Conservation (phyloP, 2,113 vertebrate species). For the Redunca redunca region DNA sequence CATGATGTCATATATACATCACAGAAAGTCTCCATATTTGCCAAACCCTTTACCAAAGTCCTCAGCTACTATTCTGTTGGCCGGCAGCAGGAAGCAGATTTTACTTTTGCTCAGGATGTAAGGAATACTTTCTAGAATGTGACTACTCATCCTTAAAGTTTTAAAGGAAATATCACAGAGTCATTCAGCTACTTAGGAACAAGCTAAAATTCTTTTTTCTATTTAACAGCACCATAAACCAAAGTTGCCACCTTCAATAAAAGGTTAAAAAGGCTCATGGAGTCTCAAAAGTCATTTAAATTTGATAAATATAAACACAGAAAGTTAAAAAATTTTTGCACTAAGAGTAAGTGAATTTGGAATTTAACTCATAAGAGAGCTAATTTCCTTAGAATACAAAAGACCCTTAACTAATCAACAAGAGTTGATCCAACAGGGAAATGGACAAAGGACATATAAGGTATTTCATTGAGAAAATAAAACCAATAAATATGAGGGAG, state of each 20-base stretch:
- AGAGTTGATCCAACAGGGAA: background rate
- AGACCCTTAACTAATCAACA: background rate
- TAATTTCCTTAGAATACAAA: constrained; percentile 19
- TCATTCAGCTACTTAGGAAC: background rate
- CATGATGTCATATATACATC: background rate
- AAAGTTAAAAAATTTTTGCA: background rate
- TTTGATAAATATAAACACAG: background rate
- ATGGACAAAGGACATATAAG: background rate
- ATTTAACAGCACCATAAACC: background rate
- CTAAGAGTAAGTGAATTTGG: background rate
- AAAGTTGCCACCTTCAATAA: background rate
- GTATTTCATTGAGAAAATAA: constrained; percentile 2
- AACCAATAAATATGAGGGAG: background rate
- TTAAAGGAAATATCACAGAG: background rate
- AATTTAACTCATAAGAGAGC: background rate
- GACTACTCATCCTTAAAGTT: background rate
- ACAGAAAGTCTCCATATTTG: background rate
- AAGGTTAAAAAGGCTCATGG: background rate
- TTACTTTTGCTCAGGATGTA: background rate
- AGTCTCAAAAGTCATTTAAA: background rate
- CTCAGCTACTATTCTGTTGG: background rate
- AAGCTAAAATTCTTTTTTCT: background rate
- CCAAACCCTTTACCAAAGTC: background rate
- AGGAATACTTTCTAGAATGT: background rate
- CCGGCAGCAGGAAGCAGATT: background rate